Evolutionary conservation across 2,888 invertebrate species (phyloP).

Genomic region (Drosophila atroscutellata): DNA sequence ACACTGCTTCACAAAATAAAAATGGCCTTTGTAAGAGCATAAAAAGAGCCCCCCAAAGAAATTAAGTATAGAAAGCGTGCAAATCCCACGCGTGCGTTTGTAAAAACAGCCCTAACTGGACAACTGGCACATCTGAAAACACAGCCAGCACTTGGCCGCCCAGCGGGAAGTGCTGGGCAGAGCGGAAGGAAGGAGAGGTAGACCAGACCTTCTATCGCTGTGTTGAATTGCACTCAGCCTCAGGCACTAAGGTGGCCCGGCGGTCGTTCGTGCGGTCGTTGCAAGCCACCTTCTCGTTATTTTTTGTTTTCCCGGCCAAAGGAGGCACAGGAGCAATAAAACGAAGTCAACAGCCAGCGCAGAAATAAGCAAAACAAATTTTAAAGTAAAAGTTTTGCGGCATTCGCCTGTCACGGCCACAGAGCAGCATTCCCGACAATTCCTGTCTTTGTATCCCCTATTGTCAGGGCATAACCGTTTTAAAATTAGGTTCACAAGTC

Average conservation of each 20-base stretch:
- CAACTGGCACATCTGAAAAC: conserved; percentile 23
- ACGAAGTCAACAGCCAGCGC: conserved; percentile 25
- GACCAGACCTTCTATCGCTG: conserved; percentile 61
- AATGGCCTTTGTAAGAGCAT: not conserved
- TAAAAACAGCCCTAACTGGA: conserved; percentile 31
- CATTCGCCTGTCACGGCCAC: conserved; percentile 61
- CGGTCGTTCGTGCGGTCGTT: conserved; percentile 46
- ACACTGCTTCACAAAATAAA: not conserved
- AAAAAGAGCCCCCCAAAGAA: conserved; percentile 70
- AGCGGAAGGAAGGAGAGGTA: not conserved
- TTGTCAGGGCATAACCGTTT: conserved; percentile 11
- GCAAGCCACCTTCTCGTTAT: conserved; percentile 3
- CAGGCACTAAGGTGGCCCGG: conserved; percentile 51
- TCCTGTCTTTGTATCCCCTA: conserved; percentile 13
- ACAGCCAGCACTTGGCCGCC: conserved; percentile 34
- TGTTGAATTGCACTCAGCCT: conserved; percentile 76
- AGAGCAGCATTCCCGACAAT: conserved; percentile 47
- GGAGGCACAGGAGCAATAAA: conserved; percentile 20
- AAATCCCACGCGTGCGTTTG: conserved; percentile 75
- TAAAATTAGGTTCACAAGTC: conserved; percentile 1
- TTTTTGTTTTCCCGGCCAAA: not conserved
- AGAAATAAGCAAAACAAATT: conserved; percentile 56
- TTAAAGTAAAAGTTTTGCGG: conserved; percentile 72
- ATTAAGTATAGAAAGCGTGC: conserved; percentile 74
- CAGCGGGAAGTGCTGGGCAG: not conserved